Evolutionary conservation across 2,797 vertebrate species (phyloP), one percentile per base, ranked within the genome.

Genomic region (Mormyrops attenuatus): DNA sequence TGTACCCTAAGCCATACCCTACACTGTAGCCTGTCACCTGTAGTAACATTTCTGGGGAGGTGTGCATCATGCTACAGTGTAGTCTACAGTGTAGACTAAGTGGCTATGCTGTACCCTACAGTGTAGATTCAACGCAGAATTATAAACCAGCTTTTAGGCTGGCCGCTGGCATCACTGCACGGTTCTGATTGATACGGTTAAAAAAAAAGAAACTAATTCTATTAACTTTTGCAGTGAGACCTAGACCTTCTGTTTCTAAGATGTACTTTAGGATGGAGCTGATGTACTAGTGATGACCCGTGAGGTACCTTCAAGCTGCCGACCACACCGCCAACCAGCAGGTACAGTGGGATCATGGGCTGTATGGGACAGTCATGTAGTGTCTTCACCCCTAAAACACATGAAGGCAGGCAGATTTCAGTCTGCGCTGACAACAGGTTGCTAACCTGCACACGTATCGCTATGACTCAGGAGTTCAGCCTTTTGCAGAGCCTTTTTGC

Each of bases 291-390:
- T 17, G 34, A 84, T 84, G n/a, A 50, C 20, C 80, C 44, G 3
- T 13, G 3, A 13, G 20, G 92, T 94, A 95, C 94, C 94, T 95
- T 95, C 92, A 96, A 91, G 90, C 94, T 94, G 90, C 95, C 92
- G 50, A 94, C 86, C 80, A 95, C 91, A 0, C 95, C 94, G 53
- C 94, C 93, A 91, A 94, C 94, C 88, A 95, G 89, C 90, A 95
- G 93, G 93, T 95, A 96, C 63, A 95, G 93, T 90, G 93, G 94
- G 92, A 95, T 94, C 92, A 94, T 92, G 88, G 94, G 94, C 88
- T 95, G 93, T 85, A 93, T 92, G 77, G 95, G 95, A 87, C 94
- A 94, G 88, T 93, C 92, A 80, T 96, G 93, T 92, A 95, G 89
- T 91, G 94, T 93, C 92, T 94, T 95, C 92, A 95, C 94, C 92